A percentile compares a stretch with the other conserved stretches of the same genome.
Evolutionary conservation across 2,113 vertebrate genomes (phyloP).

Genomic region (Hippocampus mohnikei): DNA sequence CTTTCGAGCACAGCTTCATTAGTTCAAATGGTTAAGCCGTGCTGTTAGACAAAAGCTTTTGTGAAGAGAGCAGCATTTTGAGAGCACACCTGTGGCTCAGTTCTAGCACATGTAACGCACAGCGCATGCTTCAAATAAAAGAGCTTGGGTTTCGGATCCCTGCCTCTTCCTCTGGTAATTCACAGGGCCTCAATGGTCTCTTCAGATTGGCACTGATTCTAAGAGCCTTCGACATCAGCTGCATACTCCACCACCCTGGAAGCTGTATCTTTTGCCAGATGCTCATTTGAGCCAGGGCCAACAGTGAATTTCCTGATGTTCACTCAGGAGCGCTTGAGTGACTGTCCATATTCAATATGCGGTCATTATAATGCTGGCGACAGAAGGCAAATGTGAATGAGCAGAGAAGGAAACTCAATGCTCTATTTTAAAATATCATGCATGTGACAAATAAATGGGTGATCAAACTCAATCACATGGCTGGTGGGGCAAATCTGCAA

Average conservation of each 20-base stretch:
- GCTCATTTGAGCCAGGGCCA: conserved; percentile 38
- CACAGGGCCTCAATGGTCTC: conserved; percentile 37
- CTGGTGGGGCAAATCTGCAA: neutral
- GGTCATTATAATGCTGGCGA: conserved; percentile 7
- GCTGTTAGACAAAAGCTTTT: neutral
- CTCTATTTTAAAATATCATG: neutral
- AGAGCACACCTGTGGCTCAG: conserved; percentile 11
- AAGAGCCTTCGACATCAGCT: conserved; percentile 49
- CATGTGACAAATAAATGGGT: too few relatives aligned
- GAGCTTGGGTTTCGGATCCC: conserved; percentile 17
- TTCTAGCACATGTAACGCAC: conserved; percentile 41
- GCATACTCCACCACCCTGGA: conserved; percentile 50
- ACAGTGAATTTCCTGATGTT: conserved; percentile 39
- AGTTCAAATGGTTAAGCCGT: neutral
- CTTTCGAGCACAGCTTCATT: neutral
- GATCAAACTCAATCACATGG: too few relatives aligned
- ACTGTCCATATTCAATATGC: conserved; percentile 27
- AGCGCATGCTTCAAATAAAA: conserved; percentile 23
- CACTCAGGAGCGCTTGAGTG: conserved; percentile 36
- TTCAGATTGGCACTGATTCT: conserved; percentile 57
- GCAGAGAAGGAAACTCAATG: neutral
- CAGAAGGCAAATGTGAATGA: neutral
- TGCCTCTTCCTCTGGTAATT: conserved; percentile 42
- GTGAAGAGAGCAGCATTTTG: neutral
- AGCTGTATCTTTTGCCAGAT: conserved; percentile 47